These are phyloP conservation scores for Pardosa pseudoannulata DNA, from an alignment of 2,888 invertebrate species.

Conservation along the genomic window DNA sequence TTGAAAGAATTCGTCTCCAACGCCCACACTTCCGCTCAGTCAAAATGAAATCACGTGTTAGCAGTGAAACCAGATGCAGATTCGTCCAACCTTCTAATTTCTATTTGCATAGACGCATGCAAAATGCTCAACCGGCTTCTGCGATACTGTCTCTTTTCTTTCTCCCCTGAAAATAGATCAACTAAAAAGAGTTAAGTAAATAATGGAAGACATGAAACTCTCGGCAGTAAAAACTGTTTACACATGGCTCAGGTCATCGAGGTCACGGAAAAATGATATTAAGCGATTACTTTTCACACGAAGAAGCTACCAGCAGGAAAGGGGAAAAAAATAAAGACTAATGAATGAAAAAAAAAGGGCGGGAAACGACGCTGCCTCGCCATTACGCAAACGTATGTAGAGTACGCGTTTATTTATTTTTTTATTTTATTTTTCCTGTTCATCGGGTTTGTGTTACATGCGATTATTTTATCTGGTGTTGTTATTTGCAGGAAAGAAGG, in stretches of 20 bases:
- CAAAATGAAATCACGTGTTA: background rate
- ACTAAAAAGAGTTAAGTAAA: background rate
- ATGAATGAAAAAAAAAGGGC: conserved; percentile 25
- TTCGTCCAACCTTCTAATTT: background rate
- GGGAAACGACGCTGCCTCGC: background rate
- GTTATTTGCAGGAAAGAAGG: background rate
- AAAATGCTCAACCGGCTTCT: background rate
- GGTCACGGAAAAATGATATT: conserved; percentile 50
- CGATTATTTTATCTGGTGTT: conserved; percentile 1
- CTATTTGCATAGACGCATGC: background rate
- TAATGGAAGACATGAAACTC: background rate
- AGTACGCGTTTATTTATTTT: background rate
- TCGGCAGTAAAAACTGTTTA: conserved; percentile 45
- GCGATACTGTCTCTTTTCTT: background rate
- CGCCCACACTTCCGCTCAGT: background rate
- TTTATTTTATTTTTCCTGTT: background rate
- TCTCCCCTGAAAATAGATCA: background rate
- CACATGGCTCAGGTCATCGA: conserved; percentile 41
- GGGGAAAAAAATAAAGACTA: conserved; percentile 7
- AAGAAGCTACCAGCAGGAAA: background rate
- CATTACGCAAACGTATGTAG: background rate
- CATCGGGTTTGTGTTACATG: background rate
- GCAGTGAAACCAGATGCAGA: background rate
- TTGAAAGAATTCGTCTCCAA: background rate
- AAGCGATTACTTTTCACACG: conserved; percentile 42